A percentile compares a stretch with the other conserved stretches of the same genome.
Conservation (phyloP, 30 jellyfish, hydroid and myxozoan species). For the Chrysaora quinquecirrha region DNA sequence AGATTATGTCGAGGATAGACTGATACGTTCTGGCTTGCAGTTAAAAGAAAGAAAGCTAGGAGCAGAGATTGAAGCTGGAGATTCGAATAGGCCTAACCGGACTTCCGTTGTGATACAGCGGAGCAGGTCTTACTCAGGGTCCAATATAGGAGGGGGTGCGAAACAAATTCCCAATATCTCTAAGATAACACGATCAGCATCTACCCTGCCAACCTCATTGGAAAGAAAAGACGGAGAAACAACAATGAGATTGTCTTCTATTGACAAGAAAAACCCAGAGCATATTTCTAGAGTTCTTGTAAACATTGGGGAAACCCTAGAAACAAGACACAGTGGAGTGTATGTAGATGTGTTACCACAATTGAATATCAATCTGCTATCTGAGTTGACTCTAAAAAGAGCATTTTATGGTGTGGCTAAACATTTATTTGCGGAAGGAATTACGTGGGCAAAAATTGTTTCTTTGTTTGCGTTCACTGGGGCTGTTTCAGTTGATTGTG, state of each 20-base stretch:
- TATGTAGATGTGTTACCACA: constrained; percentile 83
- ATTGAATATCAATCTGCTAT: constrained; percentile 53
- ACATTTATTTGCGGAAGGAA: constrained; percentile 76
- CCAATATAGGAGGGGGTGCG: neutral
- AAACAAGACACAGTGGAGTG: constrained; percentile 65
- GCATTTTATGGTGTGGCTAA: constrained; percentile 76
- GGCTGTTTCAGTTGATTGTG: constrained; percentile 94
- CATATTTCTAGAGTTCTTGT: constrained; percentile 67
- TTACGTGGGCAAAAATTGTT: constrained; percentile 92
- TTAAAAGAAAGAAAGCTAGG: constrained; percentile 77
- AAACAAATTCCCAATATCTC: neutral
- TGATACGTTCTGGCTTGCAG: constrained; percentile 88
- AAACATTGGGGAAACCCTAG: constrained; percentile 87
- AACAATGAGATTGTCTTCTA: neutral
- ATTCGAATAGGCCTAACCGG: neutral
- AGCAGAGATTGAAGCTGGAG: neutral
- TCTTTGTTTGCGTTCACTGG: constrained; percentile 92
- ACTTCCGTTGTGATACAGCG: neutral
- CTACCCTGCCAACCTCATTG: neutral
- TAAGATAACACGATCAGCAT: neutral
- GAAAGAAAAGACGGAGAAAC: neutral
- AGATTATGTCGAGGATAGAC: constrained; percentile 87
- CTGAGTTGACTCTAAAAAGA: constrained; percentile 70
- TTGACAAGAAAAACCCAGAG: constrained; percentile 51
- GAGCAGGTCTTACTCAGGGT: neutral